A percentile compares a stretch with the other conserved stretches of the same genome.
These are phyloP conservation scores for Spodoptera litura DNA, from an alignment of 1,140 invertebrate species.

Conservation along the genomic window DNA sequence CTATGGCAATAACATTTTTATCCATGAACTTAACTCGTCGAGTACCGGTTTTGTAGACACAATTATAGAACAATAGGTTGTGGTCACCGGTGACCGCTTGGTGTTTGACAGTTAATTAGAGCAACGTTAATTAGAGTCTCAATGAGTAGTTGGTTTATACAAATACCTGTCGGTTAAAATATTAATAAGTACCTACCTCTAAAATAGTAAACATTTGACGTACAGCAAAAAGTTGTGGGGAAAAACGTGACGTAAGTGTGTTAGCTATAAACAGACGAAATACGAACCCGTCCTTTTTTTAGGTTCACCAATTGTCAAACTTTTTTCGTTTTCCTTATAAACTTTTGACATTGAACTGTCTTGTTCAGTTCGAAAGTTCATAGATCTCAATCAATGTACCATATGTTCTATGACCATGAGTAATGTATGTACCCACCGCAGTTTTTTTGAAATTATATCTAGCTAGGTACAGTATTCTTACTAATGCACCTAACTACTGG, in stretches of 20 bases:
- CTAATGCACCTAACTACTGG: too few species aligned
- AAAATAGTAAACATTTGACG: neutral
- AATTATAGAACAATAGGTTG: too few species aligned
- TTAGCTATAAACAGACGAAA: neutral
- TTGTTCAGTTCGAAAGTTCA: neutral
- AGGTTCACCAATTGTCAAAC: neutral
- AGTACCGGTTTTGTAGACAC: too few species aligned
- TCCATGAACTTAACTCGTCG: neutral
- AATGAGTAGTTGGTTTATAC: neutral
- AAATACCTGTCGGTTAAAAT: neutral
- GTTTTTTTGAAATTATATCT: too few species aligned
- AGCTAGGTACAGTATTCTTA: too few species aligned
- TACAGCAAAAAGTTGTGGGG: constrained; percentile 5
- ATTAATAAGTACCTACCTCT: too few species aligned
- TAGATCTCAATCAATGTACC: too few species aligned
- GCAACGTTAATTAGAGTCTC: neutral
- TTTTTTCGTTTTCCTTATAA: constrained; percentile 15
- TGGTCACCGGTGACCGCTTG: too few species aligned
- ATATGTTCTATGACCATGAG: too few species aligned
- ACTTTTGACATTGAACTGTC: constrained; percentile 13
- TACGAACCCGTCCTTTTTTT: neutral
- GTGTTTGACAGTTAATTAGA: too few species aligned
- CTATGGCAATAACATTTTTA: neutral
- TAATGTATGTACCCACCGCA: too few species aligned
- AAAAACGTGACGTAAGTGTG: neutral